Evolutionary conservation across 2,797 vertebrate species (phyloP).

Genomic region (Tympanoctomys barrerae): DNA sequence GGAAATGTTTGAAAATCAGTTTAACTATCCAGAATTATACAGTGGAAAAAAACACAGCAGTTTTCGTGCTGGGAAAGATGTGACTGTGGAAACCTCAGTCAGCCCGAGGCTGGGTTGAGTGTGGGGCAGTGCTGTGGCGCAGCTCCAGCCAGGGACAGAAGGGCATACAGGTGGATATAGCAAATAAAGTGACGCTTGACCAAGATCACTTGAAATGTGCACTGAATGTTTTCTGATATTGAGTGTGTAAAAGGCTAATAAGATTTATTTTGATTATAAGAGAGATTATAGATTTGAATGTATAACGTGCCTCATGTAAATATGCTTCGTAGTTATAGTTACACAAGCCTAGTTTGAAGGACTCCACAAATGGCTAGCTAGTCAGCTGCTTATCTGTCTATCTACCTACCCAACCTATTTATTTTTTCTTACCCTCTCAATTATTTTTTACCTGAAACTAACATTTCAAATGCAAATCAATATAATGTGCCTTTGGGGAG

Average conservation of each 20-base stretch:
- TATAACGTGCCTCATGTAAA: constrained; percentile 68
- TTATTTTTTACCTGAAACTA: constrained; percentile 65
- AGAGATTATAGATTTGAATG: constrained; percentile 82
- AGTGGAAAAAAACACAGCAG: neutral
- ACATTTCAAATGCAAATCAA: constrained; percentile 61
- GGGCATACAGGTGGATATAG: constrained; percentile 70
- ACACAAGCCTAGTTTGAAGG: constrained; percentile 26
- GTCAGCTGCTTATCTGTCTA: neutral
- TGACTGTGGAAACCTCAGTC: neutral
- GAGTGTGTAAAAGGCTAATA: constrained; percentile 79
- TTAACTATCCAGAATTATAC: constrained; percentile 22
- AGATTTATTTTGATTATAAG: constrained; percentile 81
- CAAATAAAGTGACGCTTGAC: constrained; percentile 73
- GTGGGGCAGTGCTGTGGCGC: constrained; percentile 63
- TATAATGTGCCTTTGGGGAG: constrained; percentile 69
- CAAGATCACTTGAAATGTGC: constrained; percentile 76
- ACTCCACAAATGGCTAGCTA: constrained; percentile 47
- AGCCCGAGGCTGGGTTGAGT: constrained; percentile 79
- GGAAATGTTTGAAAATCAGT: constrained; percentile 44
- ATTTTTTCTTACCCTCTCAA: neutral
- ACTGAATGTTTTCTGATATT: constrained; percentile 78
- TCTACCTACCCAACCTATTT: neutral
- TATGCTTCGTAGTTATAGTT: constrained; percentile 63
- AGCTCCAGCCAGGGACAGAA: constrained; percentile 30
- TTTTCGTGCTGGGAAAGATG: constrained; percentile 36